A percentile compares a stretch with the other conserved stretches of the same genome.
Evolutionary conservation across 1,140 invertebrate genomes (phyloP).

Genomic region (Grapholita molesta): DNA sequence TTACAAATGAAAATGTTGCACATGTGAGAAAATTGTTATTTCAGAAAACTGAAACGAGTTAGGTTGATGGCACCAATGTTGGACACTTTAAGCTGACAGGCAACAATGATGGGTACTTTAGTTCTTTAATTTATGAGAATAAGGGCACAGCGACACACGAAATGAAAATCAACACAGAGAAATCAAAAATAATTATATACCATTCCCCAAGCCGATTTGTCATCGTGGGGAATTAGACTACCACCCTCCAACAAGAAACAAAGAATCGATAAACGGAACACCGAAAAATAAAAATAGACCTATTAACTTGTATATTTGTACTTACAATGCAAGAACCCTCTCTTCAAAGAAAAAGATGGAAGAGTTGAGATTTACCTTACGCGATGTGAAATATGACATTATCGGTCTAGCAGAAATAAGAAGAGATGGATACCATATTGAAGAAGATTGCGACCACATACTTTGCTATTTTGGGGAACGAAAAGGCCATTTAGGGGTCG

Average conservation of each 20-base stretch:
- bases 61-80: no score
- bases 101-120: no score
- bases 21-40: neutral
- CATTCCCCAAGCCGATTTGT: no score
- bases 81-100: no score
- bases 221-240: neutral
- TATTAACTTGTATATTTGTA: neutral
- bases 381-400: constrained; percentile 19
- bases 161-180: no score
- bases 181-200: no score
- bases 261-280: neutral
- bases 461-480: constrained; percentile 20
- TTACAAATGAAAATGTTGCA: neutral
- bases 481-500: constrained; percentile 21
- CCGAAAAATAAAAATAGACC: neutral
- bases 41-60: no score
- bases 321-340: neutral
- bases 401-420: constrained; percentile 23
- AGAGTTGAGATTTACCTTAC: neutral
- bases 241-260: neutral
- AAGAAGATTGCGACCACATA: constrained; percentile 18
- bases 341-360: neutral
- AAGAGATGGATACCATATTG: constrained; percentile 21
- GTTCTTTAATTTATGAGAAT: no score
- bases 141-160: no score